A percentile compares a stretch with the other conserved stretches of the same genome.
Evolutionary conservation across 1,140 invertebrate genomes (phyloP).

Genomic region (Anastrepha obliqua): DNA sequence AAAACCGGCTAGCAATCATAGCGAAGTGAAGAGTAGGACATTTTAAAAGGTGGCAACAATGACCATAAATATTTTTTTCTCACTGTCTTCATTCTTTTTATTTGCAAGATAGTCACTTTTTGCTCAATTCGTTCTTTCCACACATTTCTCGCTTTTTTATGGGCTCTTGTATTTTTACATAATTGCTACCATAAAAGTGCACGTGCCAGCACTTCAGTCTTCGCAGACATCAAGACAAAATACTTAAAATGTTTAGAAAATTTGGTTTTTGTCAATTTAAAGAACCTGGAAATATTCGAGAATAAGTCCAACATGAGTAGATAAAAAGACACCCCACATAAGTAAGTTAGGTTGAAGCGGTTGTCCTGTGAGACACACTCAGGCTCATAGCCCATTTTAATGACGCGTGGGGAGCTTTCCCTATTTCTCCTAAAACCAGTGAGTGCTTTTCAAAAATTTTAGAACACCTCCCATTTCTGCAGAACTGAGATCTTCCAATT

Average conservation of each 20-base stretch:
- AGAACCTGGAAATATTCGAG: not conserved
- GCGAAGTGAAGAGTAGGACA: not conserved
- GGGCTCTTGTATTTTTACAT: no score
- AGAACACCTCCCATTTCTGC: no score
- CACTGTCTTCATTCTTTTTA: not conserved
- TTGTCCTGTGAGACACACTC: no score
- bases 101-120: not conserved
- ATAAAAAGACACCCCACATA: no score
- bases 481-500: no score
- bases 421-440: no score
- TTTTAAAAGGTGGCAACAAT: conserved; percentile 4
- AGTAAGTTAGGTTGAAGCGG: not conserved
- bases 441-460: no score
- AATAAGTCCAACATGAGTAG: not conserved
- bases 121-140: not conserved
- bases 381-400: no score
- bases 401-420: no score
- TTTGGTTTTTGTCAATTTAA: not conserved
- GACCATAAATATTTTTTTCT: not conserved
- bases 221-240: no score
- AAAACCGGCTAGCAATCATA: not conserved
- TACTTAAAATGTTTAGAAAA: not conserved
- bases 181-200: no score
- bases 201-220: no score
- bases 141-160: not conserved